Evolutionary conservation across 2,888 invertebrate genomes (phyloP).

Genomic region (Mythimna albipuncta): DNA sequence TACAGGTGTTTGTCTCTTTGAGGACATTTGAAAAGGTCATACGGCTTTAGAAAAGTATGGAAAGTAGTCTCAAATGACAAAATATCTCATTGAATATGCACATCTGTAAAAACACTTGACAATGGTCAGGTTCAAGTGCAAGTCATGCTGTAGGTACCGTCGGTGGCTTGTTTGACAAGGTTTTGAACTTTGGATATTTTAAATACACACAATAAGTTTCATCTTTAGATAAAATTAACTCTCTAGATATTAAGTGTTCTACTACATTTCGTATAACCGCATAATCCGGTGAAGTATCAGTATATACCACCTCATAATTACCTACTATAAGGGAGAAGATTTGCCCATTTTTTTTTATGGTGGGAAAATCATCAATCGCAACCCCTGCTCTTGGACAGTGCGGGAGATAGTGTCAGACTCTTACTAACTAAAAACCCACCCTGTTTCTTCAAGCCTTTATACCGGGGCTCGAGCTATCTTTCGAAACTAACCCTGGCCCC

Average conservation of each 20-base stretch:
- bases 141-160: slow-evolving; percentile 27
- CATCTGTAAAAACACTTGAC: slow-evolving; percentile 31
- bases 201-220: neutral
- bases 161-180: slow-evolving; percentile 8
- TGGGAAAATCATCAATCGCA: too few species aligned
- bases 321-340: too few species aligned
- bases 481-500: too few species aligned
- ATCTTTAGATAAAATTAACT: slow-evolving; percentile 4
- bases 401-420: too few species aligned
- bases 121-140: slow-evolving; percentile 18
- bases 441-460: too few species aligned
- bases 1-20: slow-evolving; percentile 30
- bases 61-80: slow-evolving; percentile 30
- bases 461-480: too few species aligned
- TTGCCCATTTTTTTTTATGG: too few species aligned
- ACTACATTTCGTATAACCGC: neutral
- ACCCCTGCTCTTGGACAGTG: too few species aligned
- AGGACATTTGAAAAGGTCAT: slow-evolving; percentile 38
- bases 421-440: too few species aligned
- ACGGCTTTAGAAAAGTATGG: slow-evolving; percentile 45
- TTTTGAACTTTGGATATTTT: slow-evolving; percentile 11
- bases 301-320: too few species aligned
- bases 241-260: neutral
- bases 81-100: slow-evolving; percentile 44
- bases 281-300: neutral